Evolutionary conservation across 2,888 invertebrate species (phyloP).

Genomic region (Pediacus dermestoides): DNA sequence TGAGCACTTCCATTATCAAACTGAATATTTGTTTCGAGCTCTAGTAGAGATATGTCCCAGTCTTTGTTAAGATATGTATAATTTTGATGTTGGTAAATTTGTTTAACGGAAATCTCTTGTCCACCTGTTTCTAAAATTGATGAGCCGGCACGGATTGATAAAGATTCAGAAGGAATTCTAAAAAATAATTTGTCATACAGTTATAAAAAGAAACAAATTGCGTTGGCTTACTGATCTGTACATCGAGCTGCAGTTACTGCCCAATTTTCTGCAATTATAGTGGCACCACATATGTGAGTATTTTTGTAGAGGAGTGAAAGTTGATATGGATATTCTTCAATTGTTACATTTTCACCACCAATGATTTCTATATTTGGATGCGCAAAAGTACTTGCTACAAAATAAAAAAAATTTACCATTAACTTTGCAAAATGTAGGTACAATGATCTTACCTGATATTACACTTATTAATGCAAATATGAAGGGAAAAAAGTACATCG

Average conservation of each 20-base stretch:
- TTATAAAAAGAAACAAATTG: too few species aligned
- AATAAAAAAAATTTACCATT: too few species aligned
- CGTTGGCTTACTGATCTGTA: conserved; percentile 22
- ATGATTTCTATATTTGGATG: too few species aligned
- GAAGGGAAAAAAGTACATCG: too few species aligned
- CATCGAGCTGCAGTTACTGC: conserved; percentile 39
- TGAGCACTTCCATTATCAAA: conserved; percentile 44
- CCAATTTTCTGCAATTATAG: conserved; percentile 16
- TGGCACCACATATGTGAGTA: conserved; percentile 26
- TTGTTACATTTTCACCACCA: conserved; percentile 21
- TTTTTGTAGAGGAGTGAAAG: conserved; percentile 15
- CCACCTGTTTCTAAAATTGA: conserved; percentile 16
- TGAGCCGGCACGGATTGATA: conserved; percentile 19
- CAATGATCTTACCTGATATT: too few species aligned
- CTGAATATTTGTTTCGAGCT: conserved; percentile 38
- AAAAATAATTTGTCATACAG: conserved; percentile 10
- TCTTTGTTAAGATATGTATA: conserved; percentile 18
- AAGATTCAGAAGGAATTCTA: conserved; percentile 3
- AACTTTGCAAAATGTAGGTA: too few species aligned
- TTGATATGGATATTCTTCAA: conserved; percentile 25
- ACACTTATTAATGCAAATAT: too few species aligned
- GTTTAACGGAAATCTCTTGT: conserved; percentile 12
- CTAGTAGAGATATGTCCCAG: conserved; percentile 24
- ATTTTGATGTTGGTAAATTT: conserved; percentile 18
- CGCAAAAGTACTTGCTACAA: too few species aligned